Conservation (phyloP, 2,113 vertebrate species). For the Microtus ochrogaster region DNA sequence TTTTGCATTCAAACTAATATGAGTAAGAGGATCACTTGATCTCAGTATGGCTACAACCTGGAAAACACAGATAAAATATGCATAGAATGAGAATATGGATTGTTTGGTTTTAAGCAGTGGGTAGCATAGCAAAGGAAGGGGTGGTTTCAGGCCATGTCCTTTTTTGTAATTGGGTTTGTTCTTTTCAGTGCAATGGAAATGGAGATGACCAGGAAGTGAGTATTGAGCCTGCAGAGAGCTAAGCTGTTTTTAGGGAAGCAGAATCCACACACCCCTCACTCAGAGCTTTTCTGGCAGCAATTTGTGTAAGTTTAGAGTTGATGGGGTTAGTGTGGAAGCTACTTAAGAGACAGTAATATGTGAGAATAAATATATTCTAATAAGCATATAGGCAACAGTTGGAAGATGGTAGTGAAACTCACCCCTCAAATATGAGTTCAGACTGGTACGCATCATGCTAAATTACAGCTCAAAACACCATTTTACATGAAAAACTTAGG, state of each 20-base stretch:
- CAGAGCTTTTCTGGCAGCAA: neutral
- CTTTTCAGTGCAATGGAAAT: neutral
- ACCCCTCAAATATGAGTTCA: too few relatives aligned
- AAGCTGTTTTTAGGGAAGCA: neutral
- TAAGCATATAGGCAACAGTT: neutral
- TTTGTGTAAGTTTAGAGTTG: neutral
- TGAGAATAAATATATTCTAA: neutral
- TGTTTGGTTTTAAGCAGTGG: neutral
- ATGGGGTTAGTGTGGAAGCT: neutral
- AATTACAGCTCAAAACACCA: neutral
- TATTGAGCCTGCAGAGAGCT: accelerated
- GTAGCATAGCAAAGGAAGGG: neutral
- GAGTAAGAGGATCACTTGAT: neutral
- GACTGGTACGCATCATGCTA: neutral
- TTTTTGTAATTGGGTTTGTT: neutral
- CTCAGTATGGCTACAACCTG: neutral
- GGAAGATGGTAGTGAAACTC: neutral
- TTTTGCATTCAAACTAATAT: neutral
- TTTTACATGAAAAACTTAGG: neutral
- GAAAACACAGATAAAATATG: neutral
- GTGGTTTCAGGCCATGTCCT: neutral
- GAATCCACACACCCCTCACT: neutral
- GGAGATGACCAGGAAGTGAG: neutral
- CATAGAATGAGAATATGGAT: neutral
- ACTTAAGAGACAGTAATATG: neutral